phyloP scores from a whole-genome alignment of 2,113 vertebrate species.

The Tylochromis polylepis region DNA sequence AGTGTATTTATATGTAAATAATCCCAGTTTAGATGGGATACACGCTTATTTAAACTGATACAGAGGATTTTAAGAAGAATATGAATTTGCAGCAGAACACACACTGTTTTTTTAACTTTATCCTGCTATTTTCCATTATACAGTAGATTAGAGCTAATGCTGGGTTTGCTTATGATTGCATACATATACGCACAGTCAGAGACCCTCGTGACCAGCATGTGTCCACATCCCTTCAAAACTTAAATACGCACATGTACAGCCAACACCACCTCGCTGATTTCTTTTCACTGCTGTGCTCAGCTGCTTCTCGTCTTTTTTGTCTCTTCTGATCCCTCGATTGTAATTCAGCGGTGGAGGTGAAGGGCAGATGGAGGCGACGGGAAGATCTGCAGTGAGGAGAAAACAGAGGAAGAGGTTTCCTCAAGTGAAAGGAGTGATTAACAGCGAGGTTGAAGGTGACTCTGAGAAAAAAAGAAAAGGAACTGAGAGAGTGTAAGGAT shows the following conservation, averaged over 20 bases:
- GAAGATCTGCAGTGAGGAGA: neutral
- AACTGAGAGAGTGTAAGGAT: neutral
- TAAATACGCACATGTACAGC: neutral
- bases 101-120: neutral
- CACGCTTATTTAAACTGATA: neutral
- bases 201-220: neutral
- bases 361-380: constrained; percentile 9
- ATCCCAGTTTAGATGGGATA: neutral
- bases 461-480: neutral
- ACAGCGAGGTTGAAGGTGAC: constrained; percentile 26
- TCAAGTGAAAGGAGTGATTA: constrained; percentile 15
- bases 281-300: neutral
- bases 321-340: constrained; percentile 19
- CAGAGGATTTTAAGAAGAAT: neutral
- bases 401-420: neutral
- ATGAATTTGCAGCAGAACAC: neutral
- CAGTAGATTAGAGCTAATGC: neutral
- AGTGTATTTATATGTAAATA: neutral
- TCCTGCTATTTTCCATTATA: neutral
- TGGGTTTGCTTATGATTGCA: neutral
- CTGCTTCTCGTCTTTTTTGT: neutral
- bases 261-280: neutral
- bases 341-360: constrained; percentile 22
- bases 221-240: neutral
- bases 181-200: neutral